Percentiles rank a stretch among this genome's conserved stretches.
Conservation (phyloP, 2,113 vertebrate species). For the Centropristis striata region DNA sequence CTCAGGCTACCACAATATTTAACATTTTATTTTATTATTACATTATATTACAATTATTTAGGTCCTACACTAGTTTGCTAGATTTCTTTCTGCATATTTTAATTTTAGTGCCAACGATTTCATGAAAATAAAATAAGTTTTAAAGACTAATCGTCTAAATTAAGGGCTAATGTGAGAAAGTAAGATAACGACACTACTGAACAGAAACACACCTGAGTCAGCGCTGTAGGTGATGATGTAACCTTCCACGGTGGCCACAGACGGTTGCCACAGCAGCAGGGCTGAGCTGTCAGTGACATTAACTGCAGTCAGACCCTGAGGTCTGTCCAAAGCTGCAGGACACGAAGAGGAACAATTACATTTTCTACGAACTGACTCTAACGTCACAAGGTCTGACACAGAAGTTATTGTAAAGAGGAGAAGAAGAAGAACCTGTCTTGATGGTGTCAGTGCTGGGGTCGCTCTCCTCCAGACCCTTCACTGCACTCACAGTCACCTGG, state of each 20-base stretch:
- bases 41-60: not conserved
- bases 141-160: not conserved
- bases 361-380: not conserved
- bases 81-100: not conserved
- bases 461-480: constrained; percentile 95
- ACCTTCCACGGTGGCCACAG: constrained; percentile 90
- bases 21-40: not conserved
- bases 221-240: constrained; percentile 91
- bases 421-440: constrained; percentile 87
- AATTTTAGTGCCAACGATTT: not conserved
- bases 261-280: constrained; percentile 92
- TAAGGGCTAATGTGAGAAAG: not conserved
- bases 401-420: not conserved
- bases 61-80: not conserved
- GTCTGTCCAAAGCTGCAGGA: constrained; percentile 90
- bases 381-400: not conserved
- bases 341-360: constrained; percentile 21
- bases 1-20: not conserved
- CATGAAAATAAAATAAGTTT: too few species aligned
- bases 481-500: constrained; percentile 87
- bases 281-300: constrained; percentile 92
- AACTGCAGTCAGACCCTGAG: constrained; percentile 85
- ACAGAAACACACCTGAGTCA: constrained; percentile 83
- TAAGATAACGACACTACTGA: not conserved
- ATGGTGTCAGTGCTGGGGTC: constrained; percentile 88